Base-by-base conservation (phyloP, 2,113 vertebrate genomes). In the Xiphias gladius region DNA sequence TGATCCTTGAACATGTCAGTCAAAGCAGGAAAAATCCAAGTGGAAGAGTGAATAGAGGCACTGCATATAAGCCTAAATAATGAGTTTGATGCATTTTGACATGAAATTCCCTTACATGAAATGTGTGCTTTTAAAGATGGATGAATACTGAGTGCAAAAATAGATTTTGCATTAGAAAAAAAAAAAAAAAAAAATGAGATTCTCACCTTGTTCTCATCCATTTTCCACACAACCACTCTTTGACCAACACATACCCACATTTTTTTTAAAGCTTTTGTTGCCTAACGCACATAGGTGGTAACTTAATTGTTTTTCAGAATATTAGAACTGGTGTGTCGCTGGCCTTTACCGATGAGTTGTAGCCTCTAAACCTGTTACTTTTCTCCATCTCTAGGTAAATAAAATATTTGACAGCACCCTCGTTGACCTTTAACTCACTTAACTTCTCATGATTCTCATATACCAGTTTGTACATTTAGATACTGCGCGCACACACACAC, bases 61-160 rank as follows among this genome's bases (percentile, higher is more conserved):
- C 66, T 61, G 57, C 17, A 26, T 50, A 78, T 14, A 73, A 62
- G 59, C 55, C 35, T 50, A 48, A 84, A 79, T 30, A 64, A 80
- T 77, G 28, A 79, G 41, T 39, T 80, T 28, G 73, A 86, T 64
- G 63, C 57, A 50, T 85, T 52, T 17, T 61, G 62, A 89, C 41
- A 64, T 81, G 58, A 61, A 82, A 84, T 87, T 88, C 83, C 90
- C 88, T 90, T 77, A 88, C 61, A 89, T 88, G 24, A 93, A 86
- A 91, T 46, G 61, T 91, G 91, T 93, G 89, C 88, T 94, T 90
- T 79, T 66, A 64, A 66, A 91, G 83, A 82, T 62, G 43, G 65
- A 86, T 83, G 69, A 81, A 85, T 77, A 73, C 71, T n/a, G 66
- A 91, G 91, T 95, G 93, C 89, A 95, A 95, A 96, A 94, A 95